phyloP scores from a whole-genome alignment of 1,140 invertebrate species.

The Cepaea nemoralis region DNA sequence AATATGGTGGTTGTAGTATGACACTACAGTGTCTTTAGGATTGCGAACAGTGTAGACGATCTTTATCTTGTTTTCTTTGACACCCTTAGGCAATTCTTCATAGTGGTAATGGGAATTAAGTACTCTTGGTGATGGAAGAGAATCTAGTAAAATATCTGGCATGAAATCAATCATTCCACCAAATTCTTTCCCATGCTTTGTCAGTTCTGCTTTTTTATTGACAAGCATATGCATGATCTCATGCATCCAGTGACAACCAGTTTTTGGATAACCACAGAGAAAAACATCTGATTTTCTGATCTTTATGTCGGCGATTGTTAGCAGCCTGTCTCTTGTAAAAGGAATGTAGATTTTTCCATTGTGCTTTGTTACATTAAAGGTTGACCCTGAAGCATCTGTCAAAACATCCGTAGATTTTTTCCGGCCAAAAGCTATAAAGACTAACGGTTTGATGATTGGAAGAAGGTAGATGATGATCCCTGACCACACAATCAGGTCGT shows the following conservation, averaged over 20 bases:
- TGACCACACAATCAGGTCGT: too few species aligned
- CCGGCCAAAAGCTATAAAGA: too few species aligned
- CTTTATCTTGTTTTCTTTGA: conserved; percentile 23
- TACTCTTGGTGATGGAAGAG: conserved; percentile 25
- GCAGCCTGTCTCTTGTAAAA: too few species aligned
- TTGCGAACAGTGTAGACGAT: conserved; percentile 20
- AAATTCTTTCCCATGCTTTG: conserved; percentile 10
- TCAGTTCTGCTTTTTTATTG: background rate
- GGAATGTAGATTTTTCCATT: too few species aligned
- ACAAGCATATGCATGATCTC: conserved; percentile 25
- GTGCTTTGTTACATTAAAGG: too few species aligned
- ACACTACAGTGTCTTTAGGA: conserved; percentile 27
- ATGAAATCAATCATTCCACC: conserved; percentile 13
- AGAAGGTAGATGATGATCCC: too few species aligned
- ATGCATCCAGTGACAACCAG: conserved; percentile 21
- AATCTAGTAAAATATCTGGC: conserved; percentile 18
- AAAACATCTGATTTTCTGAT: conserved; percentile 26
- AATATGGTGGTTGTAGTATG: conserved; percentile 13
- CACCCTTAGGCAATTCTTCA: conserved; percentile 1
- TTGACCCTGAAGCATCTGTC: too few species aligned
- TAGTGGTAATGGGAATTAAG: conserved; percentile 24
- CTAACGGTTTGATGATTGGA: too few species aligned
- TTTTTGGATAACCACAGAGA: conserved; percentile 27
- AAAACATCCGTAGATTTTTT: too few species aligned
- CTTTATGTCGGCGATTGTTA: background rate